Evolutionary conservation across 2,113 vertebrate species (phyloP).

Genomic region (Dermatemys mawii): DNA sequence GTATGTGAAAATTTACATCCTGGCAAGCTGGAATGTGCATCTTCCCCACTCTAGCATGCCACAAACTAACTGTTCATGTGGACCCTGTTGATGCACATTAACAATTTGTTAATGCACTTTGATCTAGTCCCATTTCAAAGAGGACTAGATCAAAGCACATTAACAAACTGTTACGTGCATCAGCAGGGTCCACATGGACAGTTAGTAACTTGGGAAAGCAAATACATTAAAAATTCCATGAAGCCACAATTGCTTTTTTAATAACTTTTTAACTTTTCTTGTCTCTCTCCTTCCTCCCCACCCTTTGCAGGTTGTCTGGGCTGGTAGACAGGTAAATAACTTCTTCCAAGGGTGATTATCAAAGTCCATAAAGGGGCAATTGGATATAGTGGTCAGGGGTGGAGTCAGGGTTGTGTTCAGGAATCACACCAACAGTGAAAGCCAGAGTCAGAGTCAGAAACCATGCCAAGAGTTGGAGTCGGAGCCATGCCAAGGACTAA

Average conservation of each 20-base stretch:
- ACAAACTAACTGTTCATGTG: not conserved
- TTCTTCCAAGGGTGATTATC: not conserved
- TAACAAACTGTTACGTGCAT: not conserved
- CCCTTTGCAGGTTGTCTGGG: not conserved
- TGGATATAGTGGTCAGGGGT: not conserved
- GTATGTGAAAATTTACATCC: not conserved
- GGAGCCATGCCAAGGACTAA: not conserved
- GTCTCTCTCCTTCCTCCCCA: not conserved
- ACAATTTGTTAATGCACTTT: not conserved
- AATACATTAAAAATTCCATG: not conserved
- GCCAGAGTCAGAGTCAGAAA: not conserved
- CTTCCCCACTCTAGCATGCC: not conserved
- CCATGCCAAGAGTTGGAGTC: not conserved
- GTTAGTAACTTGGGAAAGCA: constrained; percentile 5
- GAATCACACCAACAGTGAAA: not conserved
- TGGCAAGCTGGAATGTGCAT: not conserved
- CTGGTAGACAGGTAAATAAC: not conserved
- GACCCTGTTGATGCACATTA: not conserved
- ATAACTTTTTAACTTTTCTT: not conserved
- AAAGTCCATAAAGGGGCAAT: not conserved
- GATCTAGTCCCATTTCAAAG: not conserved
- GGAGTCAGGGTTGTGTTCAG: not conserved
- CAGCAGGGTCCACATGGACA: not conserved
- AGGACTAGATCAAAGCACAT: not conserved
- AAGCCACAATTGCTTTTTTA: not conserved